Conservation (phyloP, 2,888 invertebrate genomes). For the Pristionchus maxplancki region DNA sequence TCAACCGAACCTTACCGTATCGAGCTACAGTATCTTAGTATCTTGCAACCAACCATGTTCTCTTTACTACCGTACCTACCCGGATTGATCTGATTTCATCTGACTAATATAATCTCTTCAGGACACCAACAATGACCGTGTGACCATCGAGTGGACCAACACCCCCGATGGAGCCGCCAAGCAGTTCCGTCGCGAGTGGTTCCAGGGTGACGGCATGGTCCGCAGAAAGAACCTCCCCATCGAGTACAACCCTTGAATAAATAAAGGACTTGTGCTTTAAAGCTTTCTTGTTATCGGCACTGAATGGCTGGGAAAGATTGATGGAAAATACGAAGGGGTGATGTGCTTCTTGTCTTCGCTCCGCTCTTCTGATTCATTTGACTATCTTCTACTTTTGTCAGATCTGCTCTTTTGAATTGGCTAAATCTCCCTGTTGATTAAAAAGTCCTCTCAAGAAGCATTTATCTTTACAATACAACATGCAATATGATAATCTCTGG, state of each 20-base stretch:
- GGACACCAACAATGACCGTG: slow-evolving; percentile 66
- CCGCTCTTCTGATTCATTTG: not conserved
- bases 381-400: no score
- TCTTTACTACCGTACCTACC: no score
- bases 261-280: not conserved
- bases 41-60: not conserved
- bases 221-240: slow-evolving; percentile 61
- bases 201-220: slow-evolving; percentile 68
- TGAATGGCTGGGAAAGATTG: not conserved
- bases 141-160: slow-evolving; percentile 57
- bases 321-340: not conserved
- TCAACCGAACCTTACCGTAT: not conserved
- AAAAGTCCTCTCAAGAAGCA: not conserved
- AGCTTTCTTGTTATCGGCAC: not conserved
- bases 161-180: slow-evolving; percentile 53
- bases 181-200: slow-evolving; percentile 67
- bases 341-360: not conserved
- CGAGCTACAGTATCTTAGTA: no score
- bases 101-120: slow-evolving; percentile 49
- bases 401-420: no score
- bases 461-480: not conserved
- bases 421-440: not conserved
- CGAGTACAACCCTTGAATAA: slow-evolving; percentile 58
- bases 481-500: not conserved
- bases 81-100: not conserved